phyloP scores from a whole-genome alignment of 2,888 invertebrate species.

The Coremacera marginata region DNA sequence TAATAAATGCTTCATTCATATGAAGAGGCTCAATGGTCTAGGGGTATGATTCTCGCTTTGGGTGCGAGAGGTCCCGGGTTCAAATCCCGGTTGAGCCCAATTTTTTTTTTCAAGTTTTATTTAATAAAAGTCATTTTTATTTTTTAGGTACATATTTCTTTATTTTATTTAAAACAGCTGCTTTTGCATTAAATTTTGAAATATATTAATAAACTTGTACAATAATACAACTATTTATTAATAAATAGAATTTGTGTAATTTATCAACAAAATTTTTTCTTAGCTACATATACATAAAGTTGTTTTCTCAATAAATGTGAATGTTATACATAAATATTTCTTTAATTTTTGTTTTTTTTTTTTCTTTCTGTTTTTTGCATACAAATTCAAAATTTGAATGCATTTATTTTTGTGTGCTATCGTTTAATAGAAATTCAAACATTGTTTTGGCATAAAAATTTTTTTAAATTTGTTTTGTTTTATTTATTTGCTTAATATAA shows the following conservation, averaged over 20 bases:
- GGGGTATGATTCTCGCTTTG: constrained; percentile 79
- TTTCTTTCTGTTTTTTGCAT: no score
- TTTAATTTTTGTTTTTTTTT: background rate
- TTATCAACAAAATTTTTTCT: constrained; percentile 3
- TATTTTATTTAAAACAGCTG: background rate
- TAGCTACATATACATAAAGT: constrained; percentile 5
- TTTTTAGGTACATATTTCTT: background rate
- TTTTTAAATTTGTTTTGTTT: constrained; percentile 13
- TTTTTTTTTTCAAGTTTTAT: background rate
- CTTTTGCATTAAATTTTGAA: background rate
- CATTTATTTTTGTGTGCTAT: background rate
- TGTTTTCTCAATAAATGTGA: background rate
- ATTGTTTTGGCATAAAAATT: constrained; percentile 23
- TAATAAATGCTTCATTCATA: background rate
- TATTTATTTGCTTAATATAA: background rate
- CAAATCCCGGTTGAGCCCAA: constrained; percentile 77
- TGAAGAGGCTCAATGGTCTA: constrained; percentile 74
- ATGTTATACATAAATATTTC: constrained; percentile 20
- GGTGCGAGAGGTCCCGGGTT: constrained; percentile 79
- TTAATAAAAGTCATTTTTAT: background rate
- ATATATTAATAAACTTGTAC: constrained; percentile 16
- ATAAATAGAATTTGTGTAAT: background rate
- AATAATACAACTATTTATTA: constrained; percentile 29
- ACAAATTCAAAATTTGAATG: constrained; percentile 17
- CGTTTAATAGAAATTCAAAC: constrained; percentile 8